Base-by-base conservation (phyloP, 1,140 invertebrate genomes). In the Colletes latitarsis region DNA sequence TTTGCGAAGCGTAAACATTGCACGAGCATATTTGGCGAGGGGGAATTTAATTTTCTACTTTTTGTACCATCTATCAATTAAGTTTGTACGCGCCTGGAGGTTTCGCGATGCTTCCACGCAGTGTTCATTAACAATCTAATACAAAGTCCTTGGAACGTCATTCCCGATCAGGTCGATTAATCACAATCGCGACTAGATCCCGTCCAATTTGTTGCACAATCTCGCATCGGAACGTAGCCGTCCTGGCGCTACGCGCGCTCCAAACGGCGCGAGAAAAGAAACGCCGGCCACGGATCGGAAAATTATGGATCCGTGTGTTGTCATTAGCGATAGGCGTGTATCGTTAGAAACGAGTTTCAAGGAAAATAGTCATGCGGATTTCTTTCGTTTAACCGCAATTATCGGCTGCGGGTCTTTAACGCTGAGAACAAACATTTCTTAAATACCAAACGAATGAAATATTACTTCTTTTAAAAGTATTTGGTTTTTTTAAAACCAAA, bases 301-400 rank as follows among this genome's bases (percentile, higher is more conserved):
- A 57, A 72, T 72, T 58, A 72, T 41, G 39, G n/a, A 62, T 21
- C 58, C 19, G 46, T 19, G 21, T 15, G 63, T 76, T 46, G 41
- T 9, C 21, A 68, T 55, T 53, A 66, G 43, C 63, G 3, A n/a
- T 30, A 4, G 4, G n/a, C 39, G 14, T 14, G 67, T 60, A 49
- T 77, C 67, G 76, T 71, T 77, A 49, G 30, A 6, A 21, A 5
- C 39, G 55, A 8, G n/a, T 30, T 53, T 71, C 68, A 39, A 71
- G 46, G 64, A 55, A 69, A 72, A 74, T 57, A 52, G 4, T 1
- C 19, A 9, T 19, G 43, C 17, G 60, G 39, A n/a, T 66, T 74
- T 57, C 69, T 74, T 66, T 39, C 70, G 66, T 74, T 79, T 79
- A 79, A 74, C 74, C 77, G 73, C 77, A 74, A 79, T 79, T 74